Conservation (phyloP, 2,113 vertebrate species). For the Varanus salvator region DNA sequence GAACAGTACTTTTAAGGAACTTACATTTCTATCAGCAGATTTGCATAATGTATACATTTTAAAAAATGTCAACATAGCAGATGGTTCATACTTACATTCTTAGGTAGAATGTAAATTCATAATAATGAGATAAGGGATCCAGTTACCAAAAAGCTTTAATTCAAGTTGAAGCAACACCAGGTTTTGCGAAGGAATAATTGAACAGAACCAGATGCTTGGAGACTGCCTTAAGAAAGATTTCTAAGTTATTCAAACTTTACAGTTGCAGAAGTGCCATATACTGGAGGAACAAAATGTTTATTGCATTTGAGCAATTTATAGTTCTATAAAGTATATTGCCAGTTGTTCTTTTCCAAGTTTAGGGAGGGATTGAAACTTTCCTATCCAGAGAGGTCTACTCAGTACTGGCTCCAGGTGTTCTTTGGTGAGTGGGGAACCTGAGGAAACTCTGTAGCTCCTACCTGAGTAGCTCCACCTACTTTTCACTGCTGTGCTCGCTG, state of each 20-base stretch:
- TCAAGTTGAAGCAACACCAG: not conserved
- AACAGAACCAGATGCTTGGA: not conserved
- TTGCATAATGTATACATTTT: not conserved
- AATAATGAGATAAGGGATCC: slow-evolving; percentile 21
- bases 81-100: not conserved
- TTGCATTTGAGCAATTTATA: not conserved
- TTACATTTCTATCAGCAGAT: not conserved
- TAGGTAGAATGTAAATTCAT: not conserved
- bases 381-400: not conserved
- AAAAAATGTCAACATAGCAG: not conserved
- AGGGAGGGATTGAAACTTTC: not conserved
- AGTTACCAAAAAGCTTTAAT: slow-evolving; percentile 11
- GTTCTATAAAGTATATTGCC: not conserved
- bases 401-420: no score
- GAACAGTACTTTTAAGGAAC: slow-evolving; percentile 26
- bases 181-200: slow-evolving; percentile 11
- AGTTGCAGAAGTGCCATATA: not conserved
- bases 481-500: no score
- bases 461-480: no score
- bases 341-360: not conserved
- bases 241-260: slow-evolving; percentile 2
- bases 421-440: no score
- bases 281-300: not conserved
- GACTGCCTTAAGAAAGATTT: not conserved
- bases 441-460: no score